Percentiles rank a stretch among this genome's conserved stretches.
Conservation (phyloP, 2,888 invertebrate genomes). For the Athalia circularis region DNA sequence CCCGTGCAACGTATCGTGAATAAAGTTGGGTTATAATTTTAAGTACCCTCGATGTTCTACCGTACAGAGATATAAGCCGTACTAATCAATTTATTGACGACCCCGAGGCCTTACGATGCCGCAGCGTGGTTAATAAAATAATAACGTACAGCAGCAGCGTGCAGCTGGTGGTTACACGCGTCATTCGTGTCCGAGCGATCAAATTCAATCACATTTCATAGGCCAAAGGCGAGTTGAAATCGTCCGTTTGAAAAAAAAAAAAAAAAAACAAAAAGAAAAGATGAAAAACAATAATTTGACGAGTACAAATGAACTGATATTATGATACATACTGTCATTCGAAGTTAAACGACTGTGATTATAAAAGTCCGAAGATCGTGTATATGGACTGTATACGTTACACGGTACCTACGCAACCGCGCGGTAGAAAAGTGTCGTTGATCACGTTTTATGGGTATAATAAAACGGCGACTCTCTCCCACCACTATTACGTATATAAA, state of each 20-base stretch:
- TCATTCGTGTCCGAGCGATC: neutral
- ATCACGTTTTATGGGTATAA: conserved; percentile 21
- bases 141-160: neutral
- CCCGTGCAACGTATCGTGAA: no score
- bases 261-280: no score
- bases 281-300: no score
- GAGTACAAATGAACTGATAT: no score
- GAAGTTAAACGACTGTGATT: no score
- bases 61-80: neutral
- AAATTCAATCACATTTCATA: conserved; percentile 8
- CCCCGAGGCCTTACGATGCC: neutral
- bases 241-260: neutral
- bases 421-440: conserved; percentile 12
- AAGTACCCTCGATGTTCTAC: neutral
- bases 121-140: neutral
- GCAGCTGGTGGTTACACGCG: no score
- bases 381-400: neutral
- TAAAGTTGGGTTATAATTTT: neutral
- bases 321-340: no score
- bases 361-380: neutral
- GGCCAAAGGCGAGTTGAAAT: neutral
- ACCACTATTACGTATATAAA: no score
- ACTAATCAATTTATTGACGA: conserved; percentile 8
- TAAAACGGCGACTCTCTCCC: neutral
- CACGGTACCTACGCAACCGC: neutral